These are phyloP conservation scores for Atrichornis clamosus DNA, from an alignment of 2,113 vertebrate genomes.

Conservation along the genomic window DNA sequence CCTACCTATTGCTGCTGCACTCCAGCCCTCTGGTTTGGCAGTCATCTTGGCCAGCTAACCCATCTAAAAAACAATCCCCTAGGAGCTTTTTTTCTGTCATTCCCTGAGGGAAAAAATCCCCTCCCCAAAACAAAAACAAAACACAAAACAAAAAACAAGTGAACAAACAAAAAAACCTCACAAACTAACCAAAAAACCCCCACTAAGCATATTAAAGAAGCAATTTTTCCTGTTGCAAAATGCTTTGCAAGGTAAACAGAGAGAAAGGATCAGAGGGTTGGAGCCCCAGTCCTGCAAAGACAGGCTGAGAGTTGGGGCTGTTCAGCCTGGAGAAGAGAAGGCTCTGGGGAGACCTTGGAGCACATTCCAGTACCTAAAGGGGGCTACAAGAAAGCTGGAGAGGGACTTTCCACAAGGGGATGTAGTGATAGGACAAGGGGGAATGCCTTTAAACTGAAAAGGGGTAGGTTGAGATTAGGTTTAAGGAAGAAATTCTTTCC, in stretches of 20 bases:
- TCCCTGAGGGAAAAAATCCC: rapidly evolving
- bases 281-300: background rate
- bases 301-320: background rate
- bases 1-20: background rate
- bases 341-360: no score
- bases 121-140: background rate
- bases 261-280: background rate
- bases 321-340: background rate
- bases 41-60: background rate
- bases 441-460: background rate
- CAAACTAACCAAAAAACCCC: rapidly evolving
- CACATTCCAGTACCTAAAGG: background rate
- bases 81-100: background rate
- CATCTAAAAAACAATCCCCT: background rate
- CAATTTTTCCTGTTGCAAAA: background rate
- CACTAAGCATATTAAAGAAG: background rate
- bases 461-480: background rate
- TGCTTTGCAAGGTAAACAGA: background rate
- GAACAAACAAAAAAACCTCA: background rate
- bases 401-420: no score
- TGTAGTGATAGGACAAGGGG: rapidly evolving
- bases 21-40: background rate
- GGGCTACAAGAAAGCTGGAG: background rate
- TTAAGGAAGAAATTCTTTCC: background rate
- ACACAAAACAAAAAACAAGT: background rate